These are phyloP conservation scores for Doris montereyensis DNA, from an alignment of 2,888 invertebrate genomes.

Conservation along the genomic window DNA sequence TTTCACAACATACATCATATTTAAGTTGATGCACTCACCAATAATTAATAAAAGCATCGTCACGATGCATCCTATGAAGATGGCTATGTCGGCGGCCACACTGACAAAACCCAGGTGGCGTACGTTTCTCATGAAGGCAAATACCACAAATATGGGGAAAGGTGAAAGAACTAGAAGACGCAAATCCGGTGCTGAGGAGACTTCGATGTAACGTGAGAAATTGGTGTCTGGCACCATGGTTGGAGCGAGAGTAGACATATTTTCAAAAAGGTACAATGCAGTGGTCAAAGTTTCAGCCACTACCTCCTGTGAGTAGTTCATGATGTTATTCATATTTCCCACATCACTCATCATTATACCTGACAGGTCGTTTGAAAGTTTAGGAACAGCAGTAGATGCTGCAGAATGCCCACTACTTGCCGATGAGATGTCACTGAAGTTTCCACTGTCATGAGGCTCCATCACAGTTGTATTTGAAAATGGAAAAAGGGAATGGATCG, in stretches of 20 bases:
- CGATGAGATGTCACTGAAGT: not conserved
- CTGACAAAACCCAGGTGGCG: constrained; percentile 66
- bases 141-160: constrained; percentile 63
- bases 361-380: not conserved
- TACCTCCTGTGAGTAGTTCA: not conserved
- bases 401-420: not conserved
- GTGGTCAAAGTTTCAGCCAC: not conserved
- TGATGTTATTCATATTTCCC: not conserved
- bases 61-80: constrained; percentile 62
- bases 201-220: not conserved
- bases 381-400: not conserved
- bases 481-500: constrained; percentile 63
- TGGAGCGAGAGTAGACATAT: not conserved
- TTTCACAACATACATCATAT: not conserved
- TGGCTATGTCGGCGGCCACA: constrained; percentile 62
- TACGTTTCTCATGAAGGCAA: constrained; percentile 62
- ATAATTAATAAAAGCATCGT: constrained; percentile 56
- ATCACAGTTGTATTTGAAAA: constrained; percentile 26
- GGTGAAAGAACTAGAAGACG: constrained; percentile 61
- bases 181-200: constrained; percentile 56
- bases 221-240: not conserved
- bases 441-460: not conserved
- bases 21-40: too few species aligned
- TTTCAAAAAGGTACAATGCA: not conserved
- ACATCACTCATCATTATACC: not conserved